Evolutionary conservation across 1,140 invertebrate species (phyloP), one percentile per base, ranked within the genome.

Genomic region (Neodiprion pinetum): DNA sequence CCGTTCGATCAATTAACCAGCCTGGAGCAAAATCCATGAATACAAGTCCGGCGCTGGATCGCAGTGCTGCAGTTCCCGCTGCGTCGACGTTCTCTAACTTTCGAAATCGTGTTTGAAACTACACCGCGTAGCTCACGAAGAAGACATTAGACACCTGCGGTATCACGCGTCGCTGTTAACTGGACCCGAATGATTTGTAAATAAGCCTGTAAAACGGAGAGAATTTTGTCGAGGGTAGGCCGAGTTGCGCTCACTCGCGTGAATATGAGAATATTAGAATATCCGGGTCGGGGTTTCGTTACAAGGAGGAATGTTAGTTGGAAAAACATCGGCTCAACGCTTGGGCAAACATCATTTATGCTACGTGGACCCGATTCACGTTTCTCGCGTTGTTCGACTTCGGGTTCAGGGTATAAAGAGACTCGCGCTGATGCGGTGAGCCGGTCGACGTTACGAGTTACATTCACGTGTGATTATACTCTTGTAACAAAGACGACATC

Each of bases 241-340:
- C 17, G 61, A 14, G 61, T 4, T 65, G 61, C 12, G 61, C 2
- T 14, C 61, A 65, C 12, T 3, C n/a, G n/a, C 53, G 9, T 61
- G n/a, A 61, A 61, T 61, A 61, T 61, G 5, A 40, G 28, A 40
- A 61, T 61, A 61, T 61, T 5, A 61, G 53, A 61, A 61, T 12
- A 61, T 61, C 53, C 0, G n/a, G 28, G 9, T 9, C 71, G 71
- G 70, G 66, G 65, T 69, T 75, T 73, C 77, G 73, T 78, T 78
- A 79, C 80, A 73, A 74, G 67, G 76, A 79, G 80, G 80, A 81
- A 81, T 81, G 70, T 76, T 71, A 75, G 78, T 75, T 70, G 75
- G 72, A 21, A 65, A 65, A 65, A 65, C 61, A 65, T 65, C 61
- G 61, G 12, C 12, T 1, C 61, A 47, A 69, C 5, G 4, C 14